Base-by-base conservation (phyloP, 2,113 vertebrate genomes). In the Taxidea taxus region DNA sequence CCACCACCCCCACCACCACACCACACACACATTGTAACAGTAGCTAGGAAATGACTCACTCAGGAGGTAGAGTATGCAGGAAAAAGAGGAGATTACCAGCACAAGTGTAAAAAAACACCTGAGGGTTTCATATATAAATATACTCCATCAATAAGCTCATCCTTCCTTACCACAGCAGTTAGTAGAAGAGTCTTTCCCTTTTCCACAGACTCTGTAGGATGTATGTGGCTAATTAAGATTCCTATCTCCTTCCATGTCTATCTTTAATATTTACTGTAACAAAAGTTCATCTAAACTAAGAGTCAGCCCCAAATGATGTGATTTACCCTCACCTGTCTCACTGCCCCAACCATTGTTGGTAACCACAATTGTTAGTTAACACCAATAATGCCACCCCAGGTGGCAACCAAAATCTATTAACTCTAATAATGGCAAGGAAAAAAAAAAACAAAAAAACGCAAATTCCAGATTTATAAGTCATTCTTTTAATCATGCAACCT, bases 1-100 rank as follows among this genome's bases (percentile, higher is more conserved):
- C 5, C 15, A 23, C 13, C 21, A 27, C 9, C 37, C 12, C 10
- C 4, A 42, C 56, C 11, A 64, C 29, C 13, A 2, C 83, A 39
- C 27, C 29, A 15, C 23, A 39, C 51, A 47, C 78, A 86, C n/a
- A n/a, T 42, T 84, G 12, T 29, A 68, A 72, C 0, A 44, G 54
- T 88, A 81, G 68, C 68, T 82, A 90, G 75, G 86, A 97, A 97
- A 78, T 90, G 97, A 96, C 86, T 97, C 96, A 96, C 86, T 97
- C 96, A 87, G 47, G 68, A 80, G 81, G 81, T 49, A 29, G 31
- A 74, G 84, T 72, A 54, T 70, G 56, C 34, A 92, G 44, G 80
- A 66, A 62, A 78, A 16, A 37, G 44, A 75, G 49, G 62, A 56
- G 64, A 60, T 85, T 94, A 85, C 88, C 72, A 95, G 84, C 39